phyloP scores from a whole-genome alignment of 2,888 invertebrate species.

The Hydraecia micacea region DNA sequence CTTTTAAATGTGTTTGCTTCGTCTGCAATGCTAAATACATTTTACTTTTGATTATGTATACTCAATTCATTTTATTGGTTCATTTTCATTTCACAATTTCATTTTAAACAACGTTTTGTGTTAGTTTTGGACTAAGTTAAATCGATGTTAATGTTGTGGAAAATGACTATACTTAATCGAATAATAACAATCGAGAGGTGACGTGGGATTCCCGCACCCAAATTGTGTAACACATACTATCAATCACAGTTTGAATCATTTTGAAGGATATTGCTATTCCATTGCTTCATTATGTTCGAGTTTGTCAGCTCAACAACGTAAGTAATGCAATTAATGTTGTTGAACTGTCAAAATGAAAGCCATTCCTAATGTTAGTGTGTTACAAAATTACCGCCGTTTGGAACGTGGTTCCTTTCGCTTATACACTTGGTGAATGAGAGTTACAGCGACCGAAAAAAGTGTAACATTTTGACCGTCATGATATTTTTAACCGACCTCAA shows the following conservation, averaged over 20 bases:
- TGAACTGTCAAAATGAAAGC: neutral
- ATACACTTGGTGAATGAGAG: neutral
- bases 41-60: neutral
- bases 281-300: neutral
- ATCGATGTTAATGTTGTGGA: neutral
- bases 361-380: neutral
- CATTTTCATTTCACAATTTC: neutral
- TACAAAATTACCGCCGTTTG: neutral
- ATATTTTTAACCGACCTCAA: no score
- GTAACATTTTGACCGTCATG: no score
- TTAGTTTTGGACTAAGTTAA: neutral
- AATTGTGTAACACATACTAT: no score
- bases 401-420: neutral
- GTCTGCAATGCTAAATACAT: conserved; percentile 1
- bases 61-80: neutral
- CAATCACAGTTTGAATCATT: neutral
- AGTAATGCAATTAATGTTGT: neutral
- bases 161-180: neutral
- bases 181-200: neutral
- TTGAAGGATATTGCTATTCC: neutral
- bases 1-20: conserved; percentile 29
- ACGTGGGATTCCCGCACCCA: neutral
- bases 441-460: neutral
- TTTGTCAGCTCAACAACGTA: neutral
- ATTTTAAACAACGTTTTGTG: neutral